Evolutionary conservation across 2,113 vertebrate genomes (phyloP), one percentile per base, ranked within the genome.

Genomic region (Dicerorhinus sumatrensis): DNA sequence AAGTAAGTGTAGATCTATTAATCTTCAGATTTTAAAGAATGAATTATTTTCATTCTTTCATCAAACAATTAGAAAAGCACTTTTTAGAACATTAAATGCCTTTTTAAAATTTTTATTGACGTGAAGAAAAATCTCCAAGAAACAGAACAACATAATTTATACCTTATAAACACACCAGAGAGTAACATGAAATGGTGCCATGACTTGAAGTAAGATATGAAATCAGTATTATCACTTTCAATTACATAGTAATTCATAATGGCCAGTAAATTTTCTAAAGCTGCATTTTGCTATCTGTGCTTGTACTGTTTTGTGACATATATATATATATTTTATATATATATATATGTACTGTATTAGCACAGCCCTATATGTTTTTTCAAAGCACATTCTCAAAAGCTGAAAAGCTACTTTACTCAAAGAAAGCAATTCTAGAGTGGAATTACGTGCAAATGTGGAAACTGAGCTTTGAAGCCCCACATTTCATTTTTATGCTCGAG

Each of bases 21-120:
- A 89, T 91, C 29, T 76, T 83, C 48, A 95, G 3, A 89, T 97
- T 93, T 84, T 91, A 51, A 92, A 80, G 46, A 75, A 36, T 17
- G 16, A 91, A 73, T 69, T 54, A 36, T 65, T 87, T 96, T 97
- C 25, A 96, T 73, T 16, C 36, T 81, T 75, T 90, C 42, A 83
- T 58, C 48, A 73, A 91, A 70, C 70, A 80, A 77, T 93, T 70
- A 56, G 5, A 3, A 92, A 93, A 95, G 46, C 39, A 72, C 20
- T 80, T 95, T 95, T 91, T 65, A 97, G 86, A 89, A 70, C 18
- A 85, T 39, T 67, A 75, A 79, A 65, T 29, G 8, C 12, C n/a
- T 89, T 79, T 79, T 92, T 2, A 67, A 94, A 60, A 2, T 5
- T 56, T 90, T 90, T 83, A 56, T 69, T 56, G 69, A 27, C 9